Evolutionary conservation across 2,888 invertebrate genomes (phyloP).

Genomic region (Thereva nobilitata): DNA sequence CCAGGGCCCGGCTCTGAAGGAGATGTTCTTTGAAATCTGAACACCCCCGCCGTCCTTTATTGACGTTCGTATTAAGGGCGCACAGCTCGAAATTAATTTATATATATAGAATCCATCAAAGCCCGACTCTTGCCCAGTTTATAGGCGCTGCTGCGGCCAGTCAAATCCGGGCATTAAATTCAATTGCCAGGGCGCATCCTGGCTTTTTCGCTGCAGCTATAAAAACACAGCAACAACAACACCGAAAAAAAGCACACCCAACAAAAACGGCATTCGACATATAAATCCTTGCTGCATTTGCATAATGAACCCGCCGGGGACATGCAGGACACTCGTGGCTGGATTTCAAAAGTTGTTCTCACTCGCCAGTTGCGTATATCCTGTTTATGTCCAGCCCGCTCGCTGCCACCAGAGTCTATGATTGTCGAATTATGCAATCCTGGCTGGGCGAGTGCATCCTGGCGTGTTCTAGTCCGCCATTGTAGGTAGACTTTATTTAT

Average conservation of each 20-base stretch:
- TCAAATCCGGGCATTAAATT: constrained; percentile 29
- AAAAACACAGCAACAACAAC: background rate
- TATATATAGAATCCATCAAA: background rate
- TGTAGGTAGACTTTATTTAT: constrained; percentile 16
- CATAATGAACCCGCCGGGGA: constrained; percentile 25
- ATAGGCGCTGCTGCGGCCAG: constrained; percentile 1
- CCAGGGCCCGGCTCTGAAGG: constrained; percentile 15
- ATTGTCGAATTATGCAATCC: background rate
- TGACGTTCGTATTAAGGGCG: constrained; percentile 4
- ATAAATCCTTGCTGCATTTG: constrained; percentile 28
- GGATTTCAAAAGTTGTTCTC: constrained; percentile 30
- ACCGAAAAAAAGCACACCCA: background rate
- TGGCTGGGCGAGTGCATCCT: background rate
- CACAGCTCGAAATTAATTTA: constrained; percentile 26
- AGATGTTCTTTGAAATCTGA: constrained; percentile 29
- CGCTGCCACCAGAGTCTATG: constrained; percentile 1
- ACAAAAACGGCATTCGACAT: constrained; percentile 9
- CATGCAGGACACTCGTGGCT: constrained; percentile 6
- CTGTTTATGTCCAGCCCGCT: background rate
- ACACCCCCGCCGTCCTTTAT: background rate
- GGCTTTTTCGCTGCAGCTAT: constrained; percentile 2
- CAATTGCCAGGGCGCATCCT: constrained; percentile 24
- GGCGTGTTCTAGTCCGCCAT: background rate
- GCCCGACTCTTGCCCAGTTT: constrained; percentile 11
- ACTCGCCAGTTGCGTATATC: constrained; percentile 5